These are phyloP conservation scores for Ophiothrix spiculata DNA, from an alignment of 35 echinoderm and acorn worm genomes.

Conservation along the genomic window DNA sequence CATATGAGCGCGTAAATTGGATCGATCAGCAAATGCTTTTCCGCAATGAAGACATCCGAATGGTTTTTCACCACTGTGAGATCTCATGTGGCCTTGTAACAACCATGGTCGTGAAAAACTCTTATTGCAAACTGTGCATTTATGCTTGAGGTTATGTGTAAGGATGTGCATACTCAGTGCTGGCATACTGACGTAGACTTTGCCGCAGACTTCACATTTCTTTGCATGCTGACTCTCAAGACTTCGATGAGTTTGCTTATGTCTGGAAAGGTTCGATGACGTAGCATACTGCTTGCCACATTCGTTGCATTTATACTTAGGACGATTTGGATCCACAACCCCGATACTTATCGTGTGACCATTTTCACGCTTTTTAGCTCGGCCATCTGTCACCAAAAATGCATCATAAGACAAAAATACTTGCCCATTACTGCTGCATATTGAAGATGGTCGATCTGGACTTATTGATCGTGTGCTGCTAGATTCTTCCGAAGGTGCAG, in stretches of 20 bases:
- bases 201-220: constrained; percentile 85
- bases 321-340: constrained; percentile 53
- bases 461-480: not conserved
- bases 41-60: constrained; percentile 98
- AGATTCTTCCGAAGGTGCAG: constrained; percentile 21
- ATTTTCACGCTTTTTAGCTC: constrained; percentile 59
- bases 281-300: constrained; percentile 99
- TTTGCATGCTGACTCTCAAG: constrained; percentile 92
- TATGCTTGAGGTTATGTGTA: constrained; percentile 96
- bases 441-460: constrained; percentile 12
- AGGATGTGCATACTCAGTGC: constrained; percentile 96
- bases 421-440: constrained; percentile 59
- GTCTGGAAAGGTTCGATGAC: constrained; percentile 89
- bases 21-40: constrained; percentile 93
- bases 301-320: constrained; percentile 92
- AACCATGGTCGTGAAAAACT: constrained; percentile 95
- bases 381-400: constrained; percentile 90
- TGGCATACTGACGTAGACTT: constrained; percentile 99
- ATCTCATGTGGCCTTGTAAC: constrained; percentile 98
- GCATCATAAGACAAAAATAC: constrained; percentile 96
- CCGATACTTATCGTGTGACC: constrained; percentile 12
- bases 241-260: constrained; percentile 96
- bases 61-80: constrained; percentile 96
- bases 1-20: constrained; percentile 95
- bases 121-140: constrained; percentile 95